A percentile compares a stretch with the other conserved stretches of the same genome.
phyloP scores from a whole-genome alignment of 1,140 invertebrate genomes.

The Melitaea cinxia region DNA sequence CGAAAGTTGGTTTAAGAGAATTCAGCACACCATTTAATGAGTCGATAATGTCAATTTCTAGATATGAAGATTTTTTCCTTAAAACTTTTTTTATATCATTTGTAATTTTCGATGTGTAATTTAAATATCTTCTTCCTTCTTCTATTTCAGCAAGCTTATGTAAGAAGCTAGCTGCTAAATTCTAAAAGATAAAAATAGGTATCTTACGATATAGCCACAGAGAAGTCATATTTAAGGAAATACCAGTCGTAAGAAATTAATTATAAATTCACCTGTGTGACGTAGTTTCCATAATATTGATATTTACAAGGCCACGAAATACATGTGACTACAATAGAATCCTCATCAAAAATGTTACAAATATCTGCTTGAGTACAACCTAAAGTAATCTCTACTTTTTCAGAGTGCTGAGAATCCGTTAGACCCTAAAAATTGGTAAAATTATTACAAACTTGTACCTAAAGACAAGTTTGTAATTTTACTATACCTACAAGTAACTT shows the following conservation, averaged over 20 bases:
- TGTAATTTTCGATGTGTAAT: conserved; percentile 64
- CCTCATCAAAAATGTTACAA: conserved; percentile 66
- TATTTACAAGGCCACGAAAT: conserved; percentile 68
- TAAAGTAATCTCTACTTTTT: conserved; percentile 63
- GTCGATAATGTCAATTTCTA: conserved; percentile 54
- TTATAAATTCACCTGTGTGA: conserved; percentile 51
- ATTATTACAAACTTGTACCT: no score
- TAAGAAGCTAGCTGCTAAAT: conserved; percentile 50
- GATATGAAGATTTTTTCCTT: conserved; percentile 47
- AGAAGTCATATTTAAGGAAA: background rate
- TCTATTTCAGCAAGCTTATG: conserved; percentile 57
- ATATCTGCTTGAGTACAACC: conserved; percentile 62
- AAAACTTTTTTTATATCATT: conserved; percentile 63
- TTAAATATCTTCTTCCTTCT: conserved; percentile 67
- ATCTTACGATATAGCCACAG: background rate
- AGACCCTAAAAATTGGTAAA: conserved; percentile 51
- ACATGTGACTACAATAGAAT: conserved; percentile 56
- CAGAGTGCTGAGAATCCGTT: conserved; percentile 39
- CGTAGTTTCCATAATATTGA: conserved; percentile 45
- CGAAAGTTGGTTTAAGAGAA: conserved; percentile 48
- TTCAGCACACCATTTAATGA: conserved; percentile 52
- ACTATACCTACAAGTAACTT: no score
- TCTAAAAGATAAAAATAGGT: conserved; percentile 41
- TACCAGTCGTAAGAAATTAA: background rate
- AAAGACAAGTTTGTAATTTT: no score